These are phyloP conservation scores for Drosophila chauvacae DNA, from an alignment of 1,140 invertebrate species.

Conservation along the genomic window DNA sequence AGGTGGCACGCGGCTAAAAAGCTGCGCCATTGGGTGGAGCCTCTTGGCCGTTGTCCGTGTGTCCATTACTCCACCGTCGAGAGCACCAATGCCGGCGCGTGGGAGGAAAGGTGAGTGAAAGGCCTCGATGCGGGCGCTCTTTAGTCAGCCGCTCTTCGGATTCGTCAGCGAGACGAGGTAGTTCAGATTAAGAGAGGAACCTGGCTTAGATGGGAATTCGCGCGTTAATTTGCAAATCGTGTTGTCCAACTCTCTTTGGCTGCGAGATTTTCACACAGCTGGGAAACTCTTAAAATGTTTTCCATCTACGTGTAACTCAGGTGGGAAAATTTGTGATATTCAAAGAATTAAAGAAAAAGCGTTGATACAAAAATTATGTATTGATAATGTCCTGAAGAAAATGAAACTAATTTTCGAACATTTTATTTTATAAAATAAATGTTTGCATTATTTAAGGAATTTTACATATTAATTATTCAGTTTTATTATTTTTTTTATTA, in stretches of 20 bases:
- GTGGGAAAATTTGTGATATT: neutral
- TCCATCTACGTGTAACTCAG: no score
- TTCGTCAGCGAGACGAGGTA: neutral
- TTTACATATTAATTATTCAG: neutral
- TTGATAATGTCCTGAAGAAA: neutral
- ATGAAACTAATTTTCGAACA: neutral
- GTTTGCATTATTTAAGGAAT: neutral
- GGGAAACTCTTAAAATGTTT: neutral
- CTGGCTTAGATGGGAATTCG: neutral
- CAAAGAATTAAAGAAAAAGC: neutral
- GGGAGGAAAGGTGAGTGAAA: neutral
- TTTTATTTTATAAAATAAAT: no score
- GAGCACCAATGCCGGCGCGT: constrained; percentile 6
- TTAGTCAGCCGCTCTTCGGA: constrained; percentile 3
- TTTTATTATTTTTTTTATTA: neutral
- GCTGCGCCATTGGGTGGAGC: constrained; percentile 29
- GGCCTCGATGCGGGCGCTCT: neutral
- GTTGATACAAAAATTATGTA: neutral
- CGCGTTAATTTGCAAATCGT: constrained; percentile 1
- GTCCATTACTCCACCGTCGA: constrained; percentile 14
- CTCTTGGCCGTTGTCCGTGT: constrained; percentile 1
- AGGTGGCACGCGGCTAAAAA: constrained; percentile 23
- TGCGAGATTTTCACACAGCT: neutral
- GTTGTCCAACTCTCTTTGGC: neutral
- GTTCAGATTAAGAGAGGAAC: neutral